These are phyloP conservation scores for Dascillus cervinus DNA, from an alignment of 2,888 invertebrate genomes.

Conservation along the genomic window DNA sequence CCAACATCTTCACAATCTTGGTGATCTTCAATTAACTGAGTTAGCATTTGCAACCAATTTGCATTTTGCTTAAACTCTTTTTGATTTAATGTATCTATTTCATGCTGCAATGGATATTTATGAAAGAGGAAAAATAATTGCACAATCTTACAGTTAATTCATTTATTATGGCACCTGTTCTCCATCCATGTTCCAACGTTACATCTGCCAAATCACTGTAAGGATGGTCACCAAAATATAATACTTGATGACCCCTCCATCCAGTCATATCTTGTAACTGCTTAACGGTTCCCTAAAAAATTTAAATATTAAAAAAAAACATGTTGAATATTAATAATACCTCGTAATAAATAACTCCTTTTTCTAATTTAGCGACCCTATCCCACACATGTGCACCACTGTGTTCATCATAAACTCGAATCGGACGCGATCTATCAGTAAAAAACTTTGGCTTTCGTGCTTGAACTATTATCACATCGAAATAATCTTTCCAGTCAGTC, in stretches of 20 bases:
- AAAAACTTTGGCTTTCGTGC: constrained; percentile 96
- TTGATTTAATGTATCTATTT: constrained; percentile 81
- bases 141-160: constrained; percentile 68
- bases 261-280: constrained; percentile 87
- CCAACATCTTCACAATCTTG: constrained; percentile 70
- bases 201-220: constrained; percentile 96
- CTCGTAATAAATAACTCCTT: constrained; percentile 89
- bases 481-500: constrained; percentile 78
- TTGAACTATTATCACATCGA: constrained; percentile 90
- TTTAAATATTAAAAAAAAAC: background rate
- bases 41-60: constrained; percentile 88
- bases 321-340: constrained; percentile 41
- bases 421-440: constrained; percentile 83
- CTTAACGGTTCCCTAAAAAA: constrained; percentile 76
- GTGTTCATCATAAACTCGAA: constrained; percentile 77
- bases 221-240: constrained; percentile 98
- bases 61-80: constrained; percentile 78
- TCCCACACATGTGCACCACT: constrained; percentile 86
- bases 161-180: constrained; percentile 94
- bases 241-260: constrained; percentile 85
- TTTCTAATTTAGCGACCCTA: constrained; percentile 75
- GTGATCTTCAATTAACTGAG: constrained; percentile 81
- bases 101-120: constrained; percentile 55
- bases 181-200: constrained; percentile 92
- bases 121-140: background rate